These are phyloP conservation scores for Callopanchax toddi DNA, from an alignment of 2,113 vertebrate species.

Conservation along the genomic window DNA sequence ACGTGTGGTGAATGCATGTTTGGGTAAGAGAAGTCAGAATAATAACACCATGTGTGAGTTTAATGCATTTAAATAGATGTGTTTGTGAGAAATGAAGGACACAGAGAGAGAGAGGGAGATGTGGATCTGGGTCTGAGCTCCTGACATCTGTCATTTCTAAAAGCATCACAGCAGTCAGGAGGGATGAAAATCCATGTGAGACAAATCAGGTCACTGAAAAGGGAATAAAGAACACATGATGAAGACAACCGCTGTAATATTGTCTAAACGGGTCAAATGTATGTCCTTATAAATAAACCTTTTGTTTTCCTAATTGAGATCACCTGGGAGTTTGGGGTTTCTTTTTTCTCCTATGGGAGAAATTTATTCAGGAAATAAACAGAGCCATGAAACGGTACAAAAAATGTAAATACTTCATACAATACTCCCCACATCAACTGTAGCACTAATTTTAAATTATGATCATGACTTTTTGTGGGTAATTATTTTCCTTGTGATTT, in stretches of 20 bases:
- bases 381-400: slow-evolving; percentile 17
- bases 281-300: slow-evolving; percentile 24
- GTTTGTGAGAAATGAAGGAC: not conserved
- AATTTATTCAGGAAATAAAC: slow-evolving; percentile 37
- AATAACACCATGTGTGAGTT: not conserved
- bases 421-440: slow-evolving; percentile 31
- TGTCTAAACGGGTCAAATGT: slow-evolving; percentile 31
- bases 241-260: slow-evolving; percentile 2
- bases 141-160: slow-evolving; percentile 56
- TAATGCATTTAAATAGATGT: slow-evolving; percentile 4
- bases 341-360: slow-evolving; percentile 24
- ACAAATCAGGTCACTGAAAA: slow-evolving; percentile 50
- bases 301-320: slow-evolving; percentile 32
- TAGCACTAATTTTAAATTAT: slow-evolving; percentile 10
- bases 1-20: not conserved
- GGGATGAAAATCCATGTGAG: slow-evolving; percentile 44
- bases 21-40: too few relatives aligned
- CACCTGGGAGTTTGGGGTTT: slow-evolving; percentile 2
- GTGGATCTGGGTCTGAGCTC: slow-evolving; percentile 15
- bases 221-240: slow-evolving; percentile 1
- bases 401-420: slow-evolving; percentile 29
- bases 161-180: slow-evolving; percentile 28
- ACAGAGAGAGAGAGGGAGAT: not conserved
- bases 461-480: slow-evolving; percentile 19
- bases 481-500: slow-evolving; percentile 36